These are phyloP conservation scores for Morpho achilles DNA, from an alignment of 2,888 invertebrate genomes.

Conservation along the genomic window DNA sequence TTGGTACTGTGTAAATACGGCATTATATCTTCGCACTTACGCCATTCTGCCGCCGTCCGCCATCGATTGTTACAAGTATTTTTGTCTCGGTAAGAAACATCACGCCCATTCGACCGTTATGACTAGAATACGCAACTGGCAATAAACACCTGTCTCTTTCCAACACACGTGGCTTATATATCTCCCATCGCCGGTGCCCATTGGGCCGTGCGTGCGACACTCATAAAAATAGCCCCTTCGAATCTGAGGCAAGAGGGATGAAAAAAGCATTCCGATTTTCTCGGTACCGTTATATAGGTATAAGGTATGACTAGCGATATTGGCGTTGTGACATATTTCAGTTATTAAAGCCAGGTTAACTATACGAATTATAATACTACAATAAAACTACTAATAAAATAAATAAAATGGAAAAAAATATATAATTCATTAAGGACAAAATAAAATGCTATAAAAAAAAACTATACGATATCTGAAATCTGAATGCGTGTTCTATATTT, in stretches of 20 bases:
- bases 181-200: conserved; percentile 69
- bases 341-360: too few relatives aligned
- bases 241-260: conserved; percentile 57
- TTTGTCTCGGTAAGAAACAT: conserved; percentile 79
- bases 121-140: conserved; percentile 73
- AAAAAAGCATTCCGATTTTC: conserved; percentile 67
- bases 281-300: conserved; percentile 54
- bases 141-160: conserved; percentile 66
- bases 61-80: conserved; percentile 78
- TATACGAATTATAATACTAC: too few relatives aligned
- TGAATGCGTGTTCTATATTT: too few relatives aligned
- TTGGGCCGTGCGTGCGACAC: conserved; percentile 76
- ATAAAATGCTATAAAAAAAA: too few relatives aligned
- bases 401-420: too few relatives aligned
- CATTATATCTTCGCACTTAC: conserved; percentile 41
- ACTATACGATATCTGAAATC: too few relatives aligned
- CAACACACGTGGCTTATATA: conserved; percentile 61
- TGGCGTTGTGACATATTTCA: too few relatives aligned
- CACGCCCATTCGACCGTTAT: conserved; percentile 80
- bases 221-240: conserved; percentile 79
- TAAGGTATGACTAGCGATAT: too few relatives aligned
- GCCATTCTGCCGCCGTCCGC: conserved; percentile 47
- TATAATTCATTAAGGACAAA: too few relatives aligned
- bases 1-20: too few relatives aligned
- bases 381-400: too few relatives aligned